Base-by-base conservation (phyloP, 2,888 invertebrate species). In the Sminthurinus aureus region DNA sequence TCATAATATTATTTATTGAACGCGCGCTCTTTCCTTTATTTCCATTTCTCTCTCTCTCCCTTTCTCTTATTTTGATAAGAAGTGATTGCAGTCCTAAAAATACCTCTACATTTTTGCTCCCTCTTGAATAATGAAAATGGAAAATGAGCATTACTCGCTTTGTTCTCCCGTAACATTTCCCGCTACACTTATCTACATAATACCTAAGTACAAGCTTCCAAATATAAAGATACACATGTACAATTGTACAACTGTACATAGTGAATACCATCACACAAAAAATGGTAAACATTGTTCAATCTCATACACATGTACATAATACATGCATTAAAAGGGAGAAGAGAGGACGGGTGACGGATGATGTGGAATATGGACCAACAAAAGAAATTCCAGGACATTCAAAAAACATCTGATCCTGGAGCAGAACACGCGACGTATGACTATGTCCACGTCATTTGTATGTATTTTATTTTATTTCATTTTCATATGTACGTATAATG, bases 401-500 rank as follows among this genome's bases (percentile, higher is more conserved):
- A 22, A 18, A n/a, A n/a, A 64, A 20, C 67, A 22, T 69, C 22
- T 69, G 67, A 22, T 69, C 67, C 13, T n/a, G 11, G n/a, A 69
- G 58, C 9, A 69, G 4, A 69, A 80, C 80, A 80, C 71, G 13
- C 76, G 58, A 52, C 76, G 50, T n/a, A n/a, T 18, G 18, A 78
- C n/a, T n/a, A 38, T 38, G 38, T 38, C 38, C 3, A 38, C 38
- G 38, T 38, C 38, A 38, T 38, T 38, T 6, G 6, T 38, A 38
- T 38, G 6, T 38, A 38, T 38, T 38, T 38, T 38, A 38, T 38
- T 38, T 22, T 18, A 69, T 67, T n/a, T 80, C 71, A 80, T 69
- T 69, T 66, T 71, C 67, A 22, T 13, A 20, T 69, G 71, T 71
- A 79, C 79, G 67, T 69, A 38, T 74, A n/a, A n/a, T n/a, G n/a